These are phyloP conservation scores for Rhabdomys pumilio DNA, from an alignment of 2,797 vertebrate species.

Conservation along the genomic window DNA sequence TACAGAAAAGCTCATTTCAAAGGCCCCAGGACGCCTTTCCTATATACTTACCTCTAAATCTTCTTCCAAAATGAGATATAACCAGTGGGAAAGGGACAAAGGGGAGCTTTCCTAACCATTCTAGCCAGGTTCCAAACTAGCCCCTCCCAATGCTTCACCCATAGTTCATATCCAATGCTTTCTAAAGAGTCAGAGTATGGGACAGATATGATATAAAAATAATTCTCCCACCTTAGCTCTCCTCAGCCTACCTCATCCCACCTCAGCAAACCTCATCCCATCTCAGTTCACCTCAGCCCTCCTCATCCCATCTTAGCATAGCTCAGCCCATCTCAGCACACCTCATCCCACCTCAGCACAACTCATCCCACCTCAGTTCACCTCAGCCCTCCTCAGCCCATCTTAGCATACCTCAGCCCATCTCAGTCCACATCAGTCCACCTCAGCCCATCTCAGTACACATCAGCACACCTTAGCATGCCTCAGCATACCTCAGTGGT, in stretches of 20 bases:
- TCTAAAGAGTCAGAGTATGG: neutral
- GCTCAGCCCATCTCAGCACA: no score
- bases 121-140: neutral
- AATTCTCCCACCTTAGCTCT: neutral
- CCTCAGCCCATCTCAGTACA: no score
- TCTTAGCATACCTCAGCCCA: no score
- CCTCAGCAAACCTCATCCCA: no score
- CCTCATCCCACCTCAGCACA: no score
- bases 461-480: no score
- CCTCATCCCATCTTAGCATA: no score
- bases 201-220: neutral
- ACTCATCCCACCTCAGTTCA: no score
- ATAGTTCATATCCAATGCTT: constrained; percentile 28
- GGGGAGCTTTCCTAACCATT: neutral
- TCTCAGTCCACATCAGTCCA: no score
- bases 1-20: neutral
- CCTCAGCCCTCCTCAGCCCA: no score
- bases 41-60: neutral
- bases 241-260: no score
- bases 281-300: no score
- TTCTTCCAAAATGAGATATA: constrained; percentile 27
- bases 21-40: neutral
- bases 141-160: neutral
- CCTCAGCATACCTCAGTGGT: neutral
- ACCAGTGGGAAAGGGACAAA: neutral